Evolutionary conservation across 2,888 invertebrate genomes (phyloP).

Genomic region (Esperia sulphurella): DNA sequence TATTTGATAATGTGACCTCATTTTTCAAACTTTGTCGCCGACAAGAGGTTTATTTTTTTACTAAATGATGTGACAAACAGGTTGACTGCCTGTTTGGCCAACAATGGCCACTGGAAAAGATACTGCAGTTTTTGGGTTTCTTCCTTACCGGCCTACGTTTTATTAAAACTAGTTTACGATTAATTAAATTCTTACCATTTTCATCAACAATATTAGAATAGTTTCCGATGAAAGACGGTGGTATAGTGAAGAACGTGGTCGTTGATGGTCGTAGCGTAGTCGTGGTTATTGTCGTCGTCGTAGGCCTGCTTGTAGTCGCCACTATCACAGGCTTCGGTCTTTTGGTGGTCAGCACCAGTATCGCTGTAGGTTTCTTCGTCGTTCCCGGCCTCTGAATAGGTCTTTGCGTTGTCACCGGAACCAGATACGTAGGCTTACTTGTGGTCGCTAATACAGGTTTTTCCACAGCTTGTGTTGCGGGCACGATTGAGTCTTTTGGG

Average conservation of each 20-base stretch:
- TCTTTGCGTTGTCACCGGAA: conserved; percentile 59
- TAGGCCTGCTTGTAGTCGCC: conserved; percentile 35
- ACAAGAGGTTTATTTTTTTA: too few relatives aligned
- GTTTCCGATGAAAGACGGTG: conserved; percentile 55
- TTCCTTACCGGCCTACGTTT: too few relatives aligned
- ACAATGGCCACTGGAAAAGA: too few relatives aligned
- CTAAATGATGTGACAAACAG: too few relatives aligned
- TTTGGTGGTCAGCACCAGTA: conserved; percentile 21
- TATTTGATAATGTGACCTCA: too few relatives aligned
- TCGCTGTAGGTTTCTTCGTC: conserved; percentile 37
- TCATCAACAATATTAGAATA: conserved; percentile 76
- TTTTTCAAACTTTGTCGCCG: too few relatives aligned
- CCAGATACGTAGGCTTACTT: conserved; percentile 60
- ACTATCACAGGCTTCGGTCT: conserved; percentile 26
- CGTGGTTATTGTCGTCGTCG: conserved; percentile 45
- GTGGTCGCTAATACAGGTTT: conserved; percentile 55
- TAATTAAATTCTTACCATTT: conserved; percentile 54
- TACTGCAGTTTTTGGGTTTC: too few relatives aligned
- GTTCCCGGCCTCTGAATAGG: conserved; percentile 51
- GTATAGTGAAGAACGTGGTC: conserved; percentile 70
- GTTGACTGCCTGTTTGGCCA: too few relatives aligned
- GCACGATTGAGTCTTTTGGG: conserved; percentile 78
- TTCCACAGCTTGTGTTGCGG: conserved; percentile 43
- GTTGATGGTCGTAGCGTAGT: conserved; percentile 48
- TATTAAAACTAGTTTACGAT: neutral